These are phyloP conservation scores for Tangara arthus DNA, from an alignment of 2,797 vertebrate species.

Conservation along the genomic window DNA sequence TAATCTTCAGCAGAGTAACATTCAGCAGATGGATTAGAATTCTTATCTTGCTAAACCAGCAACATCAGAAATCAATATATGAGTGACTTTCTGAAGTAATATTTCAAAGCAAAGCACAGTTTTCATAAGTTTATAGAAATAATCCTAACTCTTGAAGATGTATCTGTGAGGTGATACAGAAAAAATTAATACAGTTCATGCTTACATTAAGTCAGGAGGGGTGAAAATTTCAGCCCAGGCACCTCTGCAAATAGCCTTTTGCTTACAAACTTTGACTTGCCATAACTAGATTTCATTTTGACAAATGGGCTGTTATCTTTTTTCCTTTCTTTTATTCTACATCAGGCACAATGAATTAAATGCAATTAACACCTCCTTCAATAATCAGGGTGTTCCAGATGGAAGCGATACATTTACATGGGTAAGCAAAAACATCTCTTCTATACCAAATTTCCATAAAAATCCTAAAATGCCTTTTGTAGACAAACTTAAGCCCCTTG, in stretches of 20 bases:
- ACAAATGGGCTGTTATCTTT: neutral
- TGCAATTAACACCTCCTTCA: neutral
- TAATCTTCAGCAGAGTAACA: conserved; percentile 51
- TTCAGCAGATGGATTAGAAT: conserved; percentile 55
- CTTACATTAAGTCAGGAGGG: neutral
- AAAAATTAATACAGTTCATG: conserved; percentile 12
- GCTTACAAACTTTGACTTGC: neutral
- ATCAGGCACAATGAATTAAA: neutral
- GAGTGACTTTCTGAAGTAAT: conserved; percentile 34
- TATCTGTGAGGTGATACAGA: neutral
- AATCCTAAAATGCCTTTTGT: neutral
- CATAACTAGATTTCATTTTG: neutral
- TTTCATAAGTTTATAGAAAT: neutral
- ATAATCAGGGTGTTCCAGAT: neutral
- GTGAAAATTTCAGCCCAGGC: neutral
- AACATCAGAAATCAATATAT: conserved; percentile 48
- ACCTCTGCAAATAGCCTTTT: neutral
- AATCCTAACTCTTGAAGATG: neutral
- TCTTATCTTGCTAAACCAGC: conserved; percentile 68
- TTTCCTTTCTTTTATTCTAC: neutral
- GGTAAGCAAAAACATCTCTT: neutral
- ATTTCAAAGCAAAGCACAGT: neutral
- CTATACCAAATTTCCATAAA: neutral
- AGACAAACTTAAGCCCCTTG: neutral
- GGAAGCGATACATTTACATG: neutral